Evolutionary conservation across 1,140 invertebrate genomes (phyloP), one percentile per base, ranked within the genome.

Genomic region (Drosophila setifemur): DNA sequence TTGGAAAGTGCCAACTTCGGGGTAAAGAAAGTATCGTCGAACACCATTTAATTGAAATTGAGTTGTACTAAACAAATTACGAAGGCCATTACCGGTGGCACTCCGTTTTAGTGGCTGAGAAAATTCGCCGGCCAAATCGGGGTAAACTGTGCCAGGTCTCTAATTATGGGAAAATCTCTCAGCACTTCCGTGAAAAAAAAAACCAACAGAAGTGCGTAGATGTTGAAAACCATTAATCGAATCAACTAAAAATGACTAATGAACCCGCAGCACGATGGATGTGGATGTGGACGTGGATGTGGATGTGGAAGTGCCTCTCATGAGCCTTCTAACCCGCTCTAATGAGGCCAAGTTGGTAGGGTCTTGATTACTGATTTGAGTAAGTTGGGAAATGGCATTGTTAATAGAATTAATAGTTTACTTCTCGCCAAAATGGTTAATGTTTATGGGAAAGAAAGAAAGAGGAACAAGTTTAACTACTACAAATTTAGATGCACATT

Each of bases 81-180:
- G 21, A 53, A 18, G 23, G 43, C 68, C 58, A 86, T 86, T 86
- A 86, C 75, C 75, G 82, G 81, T 86, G 33, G 53, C 79, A 79
- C 79, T 85, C 60, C 64, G 43, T 52, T 83, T 74, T 78, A 83
- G 55, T 83, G 55, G 79, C 79, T 83, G 79, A 83, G 79, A 83
- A 81, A 83, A 79, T 85, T 74, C 47, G 74, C 73, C 45, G 37
- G 18, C 52, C 78, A 77, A 82, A 77, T 82, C 47, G 73, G 47
- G 63, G 40, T 58, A 42, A 81, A 75, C 53, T 37, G 40, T 40
- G 45, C 28, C 29, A 3, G 23, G 45, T 1, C 75, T 73, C 75
- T 86, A 86, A 86, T 86, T 86, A 86, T 86, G 81, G 81, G 81
- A 86, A 85, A 85, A 85, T 52, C 79, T 85, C 66, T 67, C 47